A percentile compares a stretch with the other conserved stretches of the same genome.
These are phyloP conservation scores for Hybognathus amarus DNA, from an alignment of 2,797 vertebrate species.

Conservation along the genomic window DNA sequence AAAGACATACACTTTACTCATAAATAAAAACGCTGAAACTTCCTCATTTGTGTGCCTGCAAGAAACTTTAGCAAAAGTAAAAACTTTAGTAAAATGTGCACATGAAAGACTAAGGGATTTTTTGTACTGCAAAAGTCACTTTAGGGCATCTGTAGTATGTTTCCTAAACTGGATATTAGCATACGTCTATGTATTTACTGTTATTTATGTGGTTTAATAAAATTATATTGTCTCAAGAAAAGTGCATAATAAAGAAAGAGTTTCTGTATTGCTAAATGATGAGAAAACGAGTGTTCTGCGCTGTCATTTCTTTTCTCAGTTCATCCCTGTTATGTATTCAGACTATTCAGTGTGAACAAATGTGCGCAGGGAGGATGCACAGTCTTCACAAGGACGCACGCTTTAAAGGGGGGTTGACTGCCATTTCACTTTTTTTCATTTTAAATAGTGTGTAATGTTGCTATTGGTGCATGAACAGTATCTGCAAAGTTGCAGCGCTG, in stretches of 20 bases:
- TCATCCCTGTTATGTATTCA: not conserved
- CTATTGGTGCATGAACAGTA: too few species aligned
- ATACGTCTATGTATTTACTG: not conserved
- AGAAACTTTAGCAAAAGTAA: not conserved
- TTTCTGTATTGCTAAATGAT: not conserved
- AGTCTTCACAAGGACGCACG: too few species aligned
- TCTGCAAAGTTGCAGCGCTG: too few species aligned
- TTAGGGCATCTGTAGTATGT: not conserved
- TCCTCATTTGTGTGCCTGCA: not conserved
- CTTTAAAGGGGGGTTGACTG: too few species aligned
- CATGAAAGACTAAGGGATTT: not conserved
- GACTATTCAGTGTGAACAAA: not conserved
- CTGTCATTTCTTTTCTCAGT: not conserved
- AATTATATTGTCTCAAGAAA: not conserved
- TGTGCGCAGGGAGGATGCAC: not conserved
- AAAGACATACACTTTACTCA: not conserved
- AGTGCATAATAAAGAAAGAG: not conserved
- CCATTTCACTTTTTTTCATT: too few species aligned
- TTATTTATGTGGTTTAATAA: constrained; percentile 26
- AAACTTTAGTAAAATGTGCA: not conserved
- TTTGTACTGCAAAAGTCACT: not conserved
- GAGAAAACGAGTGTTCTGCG: not conserved
- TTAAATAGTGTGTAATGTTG: too few species aligned
- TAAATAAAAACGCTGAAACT: not conserved
- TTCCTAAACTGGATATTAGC: not conserved